Conservation (phyloP, 1,140 invertebrate genomes). For the Drosophila pectinifera region DNA sequence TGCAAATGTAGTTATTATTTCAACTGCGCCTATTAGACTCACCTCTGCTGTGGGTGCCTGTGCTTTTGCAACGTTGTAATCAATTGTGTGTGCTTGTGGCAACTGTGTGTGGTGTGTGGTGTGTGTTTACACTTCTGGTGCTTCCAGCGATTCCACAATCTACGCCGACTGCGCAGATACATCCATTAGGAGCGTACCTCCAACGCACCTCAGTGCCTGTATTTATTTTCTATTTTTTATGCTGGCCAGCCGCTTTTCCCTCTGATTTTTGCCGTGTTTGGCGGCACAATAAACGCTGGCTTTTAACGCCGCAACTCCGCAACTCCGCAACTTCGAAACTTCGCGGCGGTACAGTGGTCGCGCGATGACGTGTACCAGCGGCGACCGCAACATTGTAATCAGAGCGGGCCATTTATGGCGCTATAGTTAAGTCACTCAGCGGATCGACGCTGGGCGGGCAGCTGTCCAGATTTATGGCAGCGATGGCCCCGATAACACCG, state of each 20-base stretch:
- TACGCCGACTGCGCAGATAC: conserved; percentile 14
- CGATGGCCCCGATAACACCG: background rate
- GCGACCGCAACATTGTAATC: conserved; percentile 9
- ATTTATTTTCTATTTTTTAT: conserved; percentile 5
- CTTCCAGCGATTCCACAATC: conserved; percentile 33
- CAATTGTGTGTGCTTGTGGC: too few relatives aligned
- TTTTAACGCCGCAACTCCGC: conserved; percentile 5
- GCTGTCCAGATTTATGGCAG: conserved; percentile 14
- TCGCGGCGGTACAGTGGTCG: conserved; percentile 33
- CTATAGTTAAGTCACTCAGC: conserved; percentile 64
- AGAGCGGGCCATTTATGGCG: conserved; percentile 16
- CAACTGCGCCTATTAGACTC: background rate
- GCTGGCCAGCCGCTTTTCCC: background rate
- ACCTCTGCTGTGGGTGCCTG: conserved; percentile 1
- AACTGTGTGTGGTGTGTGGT: background rate
- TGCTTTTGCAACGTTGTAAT: conserved; percentile 27
- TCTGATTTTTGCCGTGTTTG: background rate
- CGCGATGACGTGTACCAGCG: conserved; percentile 59
- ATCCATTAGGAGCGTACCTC: conserved; percentile 1
- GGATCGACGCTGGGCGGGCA: conserved; percentile 15
- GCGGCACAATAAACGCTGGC: conserved; percentile 14
- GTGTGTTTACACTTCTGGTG: conserved; percentile 33
- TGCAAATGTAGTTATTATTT: background rate
- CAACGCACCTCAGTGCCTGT: background rate
- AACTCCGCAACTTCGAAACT: conserved; percentile 2